Conservation (phyloP, 1,140 invertebrate species). For the Archivesica marissinica region DNA sequence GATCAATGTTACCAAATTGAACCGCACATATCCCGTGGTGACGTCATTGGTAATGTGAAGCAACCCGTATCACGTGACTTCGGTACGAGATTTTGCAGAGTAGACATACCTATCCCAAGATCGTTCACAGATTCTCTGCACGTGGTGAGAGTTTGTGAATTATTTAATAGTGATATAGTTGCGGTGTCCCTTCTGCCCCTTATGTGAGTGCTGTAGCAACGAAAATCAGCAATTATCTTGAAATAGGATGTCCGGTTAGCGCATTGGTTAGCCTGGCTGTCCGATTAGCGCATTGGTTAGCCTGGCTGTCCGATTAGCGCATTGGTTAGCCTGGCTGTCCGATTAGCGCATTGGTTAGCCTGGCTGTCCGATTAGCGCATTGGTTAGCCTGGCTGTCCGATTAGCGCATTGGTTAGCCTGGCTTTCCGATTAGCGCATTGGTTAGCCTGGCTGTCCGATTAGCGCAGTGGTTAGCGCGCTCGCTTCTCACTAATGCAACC, state of each 20-base stretch:
- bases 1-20: slow-evolving; percentile 75
- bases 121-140: slow-evolving; percentile 33
- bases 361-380: too few species aligned
- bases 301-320: neutral
- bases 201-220: too few species aligned
- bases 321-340: neutral
- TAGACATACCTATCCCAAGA: slow-evolving; percentile 58
- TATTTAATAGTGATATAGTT: neutral
- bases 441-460: too few species aligned
- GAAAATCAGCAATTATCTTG: too few species aligned
- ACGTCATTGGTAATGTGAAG: slow-evolving; percentile 43
- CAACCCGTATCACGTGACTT: slow-evolving; percentile 45
- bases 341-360: too few species aligned
- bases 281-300: neutral
- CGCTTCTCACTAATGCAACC: too few species aligned
- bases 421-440: too few species aligned
- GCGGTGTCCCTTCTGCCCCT: too few species aligned
- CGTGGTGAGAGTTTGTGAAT: slow-evolving; percentile 6
- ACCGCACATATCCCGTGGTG: slow-evolving; percentile 39
- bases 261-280: neutral
- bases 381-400: too few species aligned
- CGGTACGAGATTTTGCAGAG: slow-evolving; percentile 62
- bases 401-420: too few species aligned
- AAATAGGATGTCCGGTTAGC: neutral
- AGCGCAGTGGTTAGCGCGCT: too few species aligned